Base-by-base conservation (phyloP, 1,140 invertebrate species). In the Colletes gigas region DNA sequence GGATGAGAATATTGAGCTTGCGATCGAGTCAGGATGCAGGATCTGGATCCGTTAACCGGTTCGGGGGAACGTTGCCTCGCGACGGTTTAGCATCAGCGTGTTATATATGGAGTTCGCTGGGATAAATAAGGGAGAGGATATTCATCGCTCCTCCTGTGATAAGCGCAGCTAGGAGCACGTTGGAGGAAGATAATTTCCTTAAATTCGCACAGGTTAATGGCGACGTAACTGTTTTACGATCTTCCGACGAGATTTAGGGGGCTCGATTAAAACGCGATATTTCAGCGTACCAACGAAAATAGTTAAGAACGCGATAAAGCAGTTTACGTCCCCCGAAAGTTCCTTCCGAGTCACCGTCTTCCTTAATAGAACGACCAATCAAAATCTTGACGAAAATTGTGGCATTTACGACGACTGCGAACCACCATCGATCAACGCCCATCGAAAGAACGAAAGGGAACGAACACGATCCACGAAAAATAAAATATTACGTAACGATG, bases 241-340 rank as follows among this genome's bases (percentile, higher is more conserved):
- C n/a, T 57, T 12, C 30, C 39, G 21, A 44, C 7, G 55, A 68
- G 83, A 85, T 85, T 85, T 82, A 84, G 63, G 52, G 54, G 15
- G 15, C 44, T 57, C 78, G 82, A 85, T 85, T 84, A 84, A 84
- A 69, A 65, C 68, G 78, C 63, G 83, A 85, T 85, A 85, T 83
- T 63, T 73, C 68, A 15, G 41, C 19, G n/a, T 4, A 50, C n/a
- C 44, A 39, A 62, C 52, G 83, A 70, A 83, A 83, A 78, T 82
- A 70, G 62, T 77, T 60, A 69, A 63, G 72, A 69, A 70, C 62
- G 82, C 69, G 68, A 81, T 82, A 82, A 85, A 84, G 44, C 19
- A 47, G 78, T 84, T 84, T 85, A 85, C 69, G 69, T 81, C 57
- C 30, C 21, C 39, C 60, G 52, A 50, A 52, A 81, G 62, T 63